A percentile compares a stretch with the other conserved stretches of the same genome.
Evolutionary conservation across 2,888 invertebrate species (phyloP).

Genomic region (Tuta absoluta): DNA sequence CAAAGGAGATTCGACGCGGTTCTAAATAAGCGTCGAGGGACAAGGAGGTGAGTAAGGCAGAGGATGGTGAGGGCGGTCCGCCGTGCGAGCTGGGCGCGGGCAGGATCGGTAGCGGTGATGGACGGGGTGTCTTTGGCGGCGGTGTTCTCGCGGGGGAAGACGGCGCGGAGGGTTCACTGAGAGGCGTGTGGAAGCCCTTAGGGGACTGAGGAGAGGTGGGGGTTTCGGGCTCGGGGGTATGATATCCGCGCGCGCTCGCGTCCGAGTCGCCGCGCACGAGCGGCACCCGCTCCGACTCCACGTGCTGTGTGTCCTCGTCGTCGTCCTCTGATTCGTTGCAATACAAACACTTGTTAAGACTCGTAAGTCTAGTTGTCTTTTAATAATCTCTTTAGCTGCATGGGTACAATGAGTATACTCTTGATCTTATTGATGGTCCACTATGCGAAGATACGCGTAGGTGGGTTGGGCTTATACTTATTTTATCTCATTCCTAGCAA

Average conservation of each 20-base stretch:
- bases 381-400: background rate
- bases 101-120: slow-evolving; percentile 80
- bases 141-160: slow-evolving; percentile 80
- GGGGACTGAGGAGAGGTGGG: slow-evolving; percentile 64
- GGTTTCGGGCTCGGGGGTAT: slow-evolving; percentile 71
- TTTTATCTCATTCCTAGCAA: too few relatives aligned
- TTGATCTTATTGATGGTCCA: too few relatives aligned
- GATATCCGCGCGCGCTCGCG: slow-evolving; percentile 80
- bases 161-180: slow-evolving; percentile 66
- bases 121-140: slow-evolving; percentile 62
- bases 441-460: too few relatives aligned
- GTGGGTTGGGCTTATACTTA: too few relatives aligned
- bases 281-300: slow-evolving; percentile 50
- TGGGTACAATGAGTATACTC: too few relatives aligned
- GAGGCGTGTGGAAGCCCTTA: slow-evolving; percentile 80
- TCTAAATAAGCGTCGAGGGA: slow-evolving; percentile 93
- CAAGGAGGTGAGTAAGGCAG: slow-evolving; percentile 85
- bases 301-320: slow-evolving; percentile 61
- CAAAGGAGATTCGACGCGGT: slow-evolving; percentile 90
- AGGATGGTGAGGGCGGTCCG: slow-evolving; percentile 91
- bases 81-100: slow-evolving; percentile 56
- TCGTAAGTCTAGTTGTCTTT: background rate
- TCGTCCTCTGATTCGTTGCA: slow-evolving; percentile 50
- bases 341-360: slow-evolving; percentile 10
- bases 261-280: slow-evolving; percentile 81